Evolutionary conservation across 2,888 invertebrate species (phyloP).

Genomic region (Nemurella pictetii): DNA sequence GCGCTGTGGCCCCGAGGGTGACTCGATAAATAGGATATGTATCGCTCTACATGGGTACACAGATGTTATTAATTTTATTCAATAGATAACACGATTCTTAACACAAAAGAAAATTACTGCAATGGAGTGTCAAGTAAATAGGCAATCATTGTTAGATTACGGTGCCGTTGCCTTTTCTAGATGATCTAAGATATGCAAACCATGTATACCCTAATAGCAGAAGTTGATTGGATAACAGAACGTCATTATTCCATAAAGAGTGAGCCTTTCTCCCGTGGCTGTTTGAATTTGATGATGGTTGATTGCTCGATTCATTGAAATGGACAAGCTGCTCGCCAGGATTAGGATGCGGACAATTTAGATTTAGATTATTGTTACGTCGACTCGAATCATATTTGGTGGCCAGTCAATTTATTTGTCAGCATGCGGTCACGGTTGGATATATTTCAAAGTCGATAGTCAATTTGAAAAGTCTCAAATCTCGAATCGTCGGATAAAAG

Average conservation of each 20-base stretch:
- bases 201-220: neutral
- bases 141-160: neutral
- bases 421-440: conserved; percentile 1
- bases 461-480: neutral
- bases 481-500: neutral
- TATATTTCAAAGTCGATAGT: neutral
- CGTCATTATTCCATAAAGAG: neutral
- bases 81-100: neutral
- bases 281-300: neutral
- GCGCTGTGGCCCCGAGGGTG: neutral
- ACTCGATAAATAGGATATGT: neutral
- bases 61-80: neutral
- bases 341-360: neutral
- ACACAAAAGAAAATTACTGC: neutral
- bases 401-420: conserved; percentile 2
- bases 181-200: neutral
- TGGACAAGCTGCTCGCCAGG: neutral
- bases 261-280: neutral
- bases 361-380: neutral
- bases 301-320: neutral
- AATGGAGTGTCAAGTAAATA: neutral
- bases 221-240: neutral
- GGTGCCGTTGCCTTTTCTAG: neutral
- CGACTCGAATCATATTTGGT: neutral
- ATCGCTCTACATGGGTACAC: neutral